These are phyloP conservation scores for Eira barbara DNA, from an alignment of 2,113 vertebrate species.

Conservation along the genomic window DNA sequence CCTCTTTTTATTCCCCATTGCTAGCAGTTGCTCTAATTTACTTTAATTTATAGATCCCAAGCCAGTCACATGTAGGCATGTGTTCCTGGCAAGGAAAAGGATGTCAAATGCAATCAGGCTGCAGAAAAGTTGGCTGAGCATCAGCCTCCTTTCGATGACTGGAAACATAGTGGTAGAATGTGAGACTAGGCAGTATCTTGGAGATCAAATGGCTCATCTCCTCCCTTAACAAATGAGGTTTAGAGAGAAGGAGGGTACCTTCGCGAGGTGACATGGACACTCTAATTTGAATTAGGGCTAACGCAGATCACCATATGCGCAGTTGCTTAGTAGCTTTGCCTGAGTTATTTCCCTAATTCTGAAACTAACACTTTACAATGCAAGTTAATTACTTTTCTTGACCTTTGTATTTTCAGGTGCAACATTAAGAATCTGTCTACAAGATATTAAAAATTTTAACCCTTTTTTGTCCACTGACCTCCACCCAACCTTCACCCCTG, in stretches of 20 bases:
- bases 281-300: not conserved
- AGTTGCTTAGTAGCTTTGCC: not conserved
- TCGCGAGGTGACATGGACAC: not conserved
- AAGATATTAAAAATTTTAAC: not conserved
- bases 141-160: not conserved
- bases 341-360: not conserved
- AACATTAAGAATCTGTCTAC: not conserved
- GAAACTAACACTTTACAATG: not conserved
- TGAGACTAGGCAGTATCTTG: not conserved
- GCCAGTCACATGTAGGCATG: slow-evolving; percentile 23
- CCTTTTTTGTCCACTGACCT: not conserved
- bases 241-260: not conserved
- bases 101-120: slow-evolving; percentile 32
- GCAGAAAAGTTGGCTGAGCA: not conserved
- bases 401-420: not conserved
- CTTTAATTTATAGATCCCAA: slow-evolving; percentile 43
- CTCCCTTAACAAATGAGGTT: not conserved
- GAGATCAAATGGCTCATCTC: not conserved
- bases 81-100: slow-evolving; percentile 30
- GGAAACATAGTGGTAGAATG: not conserved
- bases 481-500: not conserved
- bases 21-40: slow-evolving; percentile 40
- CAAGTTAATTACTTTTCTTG: not conserved
- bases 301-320: not conserved
- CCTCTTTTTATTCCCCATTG: not conserved